Evolutionary conservation across 2,113 vertebrate genomes (phyloP).

Genomic region (Campylomormyrus tamandua): DNA sequence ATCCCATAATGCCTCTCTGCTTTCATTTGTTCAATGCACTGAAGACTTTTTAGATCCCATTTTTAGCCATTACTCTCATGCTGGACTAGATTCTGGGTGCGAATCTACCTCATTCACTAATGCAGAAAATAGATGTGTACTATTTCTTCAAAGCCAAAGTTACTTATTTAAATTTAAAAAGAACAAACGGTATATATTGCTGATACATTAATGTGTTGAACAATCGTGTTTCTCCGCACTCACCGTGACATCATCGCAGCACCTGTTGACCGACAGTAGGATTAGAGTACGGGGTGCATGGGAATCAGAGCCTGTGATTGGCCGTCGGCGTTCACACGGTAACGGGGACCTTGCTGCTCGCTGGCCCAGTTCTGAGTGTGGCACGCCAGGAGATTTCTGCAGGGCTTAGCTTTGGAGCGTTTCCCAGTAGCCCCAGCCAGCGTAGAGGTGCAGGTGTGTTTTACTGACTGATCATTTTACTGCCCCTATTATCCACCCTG

Average conservation of each 20-base stretch:
- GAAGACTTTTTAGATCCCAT: background rate
- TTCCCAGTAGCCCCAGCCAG: background rate
- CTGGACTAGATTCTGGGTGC: background rate
- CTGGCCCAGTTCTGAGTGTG: background rate
- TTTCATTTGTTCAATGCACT: background rate
- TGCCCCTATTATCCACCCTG: background rate
- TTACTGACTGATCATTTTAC: background rate
- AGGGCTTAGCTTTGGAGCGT: background rate
- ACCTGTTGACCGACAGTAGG: background rate
- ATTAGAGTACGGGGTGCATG: background rate
- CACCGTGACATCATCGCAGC: background rate
- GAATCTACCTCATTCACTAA: background rate
- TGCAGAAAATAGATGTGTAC: background rate
- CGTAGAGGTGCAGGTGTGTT: background rate
- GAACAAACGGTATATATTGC: background rate
- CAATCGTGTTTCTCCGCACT: background rate
- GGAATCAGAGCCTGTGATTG: background rate
- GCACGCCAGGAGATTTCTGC: background rate
- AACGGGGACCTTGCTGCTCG: background rate
- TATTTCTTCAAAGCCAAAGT: background rate
- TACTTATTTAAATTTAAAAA: background rate
- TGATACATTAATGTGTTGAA: background rate
- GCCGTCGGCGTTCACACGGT: background rate
- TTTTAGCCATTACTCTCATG: background rate
- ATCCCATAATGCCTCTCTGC: background rate